A percentile compares a stretch with the other conserved stretches of the same genome.
Evolutionary conservation across 2,113 vertebrate species (phyloP).

Genomic region (Rhadina sibilatrix): DNA sequence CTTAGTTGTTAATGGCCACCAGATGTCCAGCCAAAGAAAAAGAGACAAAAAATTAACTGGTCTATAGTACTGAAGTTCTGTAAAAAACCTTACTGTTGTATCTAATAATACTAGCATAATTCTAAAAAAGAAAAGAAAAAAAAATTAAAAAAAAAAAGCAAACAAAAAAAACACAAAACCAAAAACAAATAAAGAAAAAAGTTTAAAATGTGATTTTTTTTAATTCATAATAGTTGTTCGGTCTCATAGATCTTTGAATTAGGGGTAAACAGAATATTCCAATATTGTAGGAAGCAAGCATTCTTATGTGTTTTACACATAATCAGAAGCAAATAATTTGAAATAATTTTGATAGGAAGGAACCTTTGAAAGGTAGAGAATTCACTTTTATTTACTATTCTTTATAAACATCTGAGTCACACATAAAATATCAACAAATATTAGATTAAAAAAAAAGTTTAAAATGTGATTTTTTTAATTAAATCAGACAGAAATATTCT

Average conservation of each 20-base stretch:
- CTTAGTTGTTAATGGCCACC: constrained; percentile 21
- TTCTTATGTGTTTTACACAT: background rate
- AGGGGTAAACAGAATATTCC: background rate
- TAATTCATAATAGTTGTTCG: background rate
- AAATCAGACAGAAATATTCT: background rate
- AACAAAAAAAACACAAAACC: background rate
- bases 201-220: too few relatives aligned
- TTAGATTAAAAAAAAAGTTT: background rate
- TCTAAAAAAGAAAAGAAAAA: too few relatives aligned
- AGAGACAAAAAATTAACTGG: background rate
- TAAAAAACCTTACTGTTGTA: background rate
- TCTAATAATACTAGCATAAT: background rate
- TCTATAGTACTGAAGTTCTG: background rate
- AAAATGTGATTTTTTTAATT: background rate
- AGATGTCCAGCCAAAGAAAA: constrained; percentile 23
- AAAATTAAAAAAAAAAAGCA: background rate
- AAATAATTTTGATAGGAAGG: background rate
- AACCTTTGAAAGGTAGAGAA: background rate
- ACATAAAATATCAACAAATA: background rate
- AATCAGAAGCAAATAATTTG: background rate
- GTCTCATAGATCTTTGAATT: background rate
- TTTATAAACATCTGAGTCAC: background rate
- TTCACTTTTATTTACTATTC: background rate
- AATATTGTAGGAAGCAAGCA: background rate
- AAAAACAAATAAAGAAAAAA: background rate